These are phyloP conservation scores for Falcaria lacertinaria DNA, from an alignment of 2,888 invertebrate genomes.

Conservation along the genomic window DNA sequence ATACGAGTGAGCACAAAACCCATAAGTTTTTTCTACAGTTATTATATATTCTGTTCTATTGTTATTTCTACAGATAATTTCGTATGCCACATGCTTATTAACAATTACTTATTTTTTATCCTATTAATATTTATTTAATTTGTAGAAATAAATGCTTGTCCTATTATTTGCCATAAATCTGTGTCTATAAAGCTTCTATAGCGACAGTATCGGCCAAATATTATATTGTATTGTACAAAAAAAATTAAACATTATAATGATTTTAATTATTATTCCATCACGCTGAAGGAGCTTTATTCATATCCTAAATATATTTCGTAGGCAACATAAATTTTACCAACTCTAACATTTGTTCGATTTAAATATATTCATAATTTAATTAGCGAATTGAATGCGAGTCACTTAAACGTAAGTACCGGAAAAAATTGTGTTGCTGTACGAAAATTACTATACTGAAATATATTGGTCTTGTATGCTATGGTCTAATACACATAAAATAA, in stretches of 20 bases:
- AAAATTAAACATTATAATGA: slow-evolving; percentile 2
- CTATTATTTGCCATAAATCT: slow-evolving; percentile 14
- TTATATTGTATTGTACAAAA: neutral
- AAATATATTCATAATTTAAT: neutral
- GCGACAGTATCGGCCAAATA: slow-evolving; percentile 39
- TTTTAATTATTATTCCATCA: slow-evolving; percentile 9
- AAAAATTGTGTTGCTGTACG: neutral
- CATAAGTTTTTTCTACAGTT: too few species aligned
- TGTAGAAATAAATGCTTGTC: slow-evolving; percentile 25
- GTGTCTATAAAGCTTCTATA: slow-evolving; percentile 53
- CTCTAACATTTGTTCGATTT: neutral
- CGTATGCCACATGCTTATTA: slow-evolving; percentile 30
- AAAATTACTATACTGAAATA: neutral
- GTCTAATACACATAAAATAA: too few species aligned
- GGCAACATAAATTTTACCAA: too few species aligned
- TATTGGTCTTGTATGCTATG: neutral
- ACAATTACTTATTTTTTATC: slow-evolving; percentile 21
- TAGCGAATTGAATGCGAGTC: too few species aligned
- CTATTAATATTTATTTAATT: slow-evolving; percentile 22
- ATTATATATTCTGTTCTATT: slow-evolving; percentile 2
- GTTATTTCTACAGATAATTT: slow-evolving; percentile 33
- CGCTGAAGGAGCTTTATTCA: slow-evolving; percentile 46
- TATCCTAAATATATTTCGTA: slow-evolving; percentile 8
- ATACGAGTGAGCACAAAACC: too few species aligned
- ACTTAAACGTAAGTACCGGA: too few species aligned